Evolutionary conservation across 2,797 vertebrate genomes (phyloP), one percentile per base, ranked within the genome.

Genomic region (Cheracebus regulus): DNA sequence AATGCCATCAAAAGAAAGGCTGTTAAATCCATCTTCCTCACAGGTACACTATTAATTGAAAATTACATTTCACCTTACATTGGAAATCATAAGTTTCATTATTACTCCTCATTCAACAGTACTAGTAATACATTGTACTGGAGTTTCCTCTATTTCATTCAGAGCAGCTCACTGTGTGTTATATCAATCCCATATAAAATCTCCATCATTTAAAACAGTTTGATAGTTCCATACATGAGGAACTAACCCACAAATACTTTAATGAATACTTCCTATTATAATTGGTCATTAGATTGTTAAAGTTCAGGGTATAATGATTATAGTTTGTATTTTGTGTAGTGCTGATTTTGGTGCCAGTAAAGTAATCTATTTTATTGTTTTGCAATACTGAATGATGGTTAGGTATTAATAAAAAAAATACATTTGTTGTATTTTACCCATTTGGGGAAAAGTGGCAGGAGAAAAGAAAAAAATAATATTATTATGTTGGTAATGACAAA

Each of bases 11-110:
- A 28, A 96, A 70, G 33, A 91, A 72, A 86, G 26, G 17, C 52
- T 90, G 87, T 90, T 91, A 87, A 90, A 93, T 96, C 41, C 39
- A 78, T 84, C 61, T 92, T 58, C 3, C 36, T 78, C 93, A 93
- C 36, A 88, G 13, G 30, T 1, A 97, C 30, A 61, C 12, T 33
- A 46, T 72, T 92, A 95, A 20, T 26, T 92, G 93, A 76, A 95
- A 95, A 88, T 44, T 39, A 55, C 22, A 24, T 4, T 52, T 94
- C 11, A 24, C 55, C 55, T 55, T 80, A 58, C 84, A 55, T 41
- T n/a, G 6, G 86, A 96, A 93, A 91, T 95, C 61, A 55, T 41
- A 95, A 85, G 28, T 87, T 88, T 90, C 12, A 20, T 92, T 61
- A 79, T 44, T 84, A 79, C 15, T 72, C 30, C 9, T 24, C 7